A percentile compares a stretch with the other conserved stretches of the same genome.
Evolutionary conservation across 2,888 invertebrate species (phyloP).

Genomic region (Cheilosia impressa): DNA sequence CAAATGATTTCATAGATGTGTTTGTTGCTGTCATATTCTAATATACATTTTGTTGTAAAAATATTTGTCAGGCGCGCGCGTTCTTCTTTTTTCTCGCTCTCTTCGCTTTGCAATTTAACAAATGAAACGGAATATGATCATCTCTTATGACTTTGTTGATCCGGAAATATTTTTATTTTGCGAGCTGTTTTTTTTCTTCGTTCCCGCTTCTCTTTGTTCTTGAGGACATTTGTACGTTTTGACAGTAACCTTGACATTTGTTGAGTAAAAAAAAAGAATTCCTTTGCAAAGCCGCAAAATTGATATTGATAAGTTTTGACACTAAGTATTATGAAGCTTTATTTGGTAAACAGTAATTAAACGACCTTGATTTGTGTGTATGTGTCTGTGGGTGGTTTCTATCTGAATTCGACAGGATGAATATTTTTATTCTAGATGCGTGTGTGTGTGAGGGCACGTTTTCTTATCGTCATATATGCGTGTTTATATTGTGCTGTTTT

Average conservation of each 20-base stretch:
- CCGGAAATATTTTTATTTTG: slow-evolving; percentile 51
- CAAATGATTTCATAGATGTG: slow-evolving; percentile 40
- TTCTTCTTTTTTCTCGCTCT: too few relatives aligned
- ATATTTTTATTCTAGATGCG: slow-evolving; percentile 32
- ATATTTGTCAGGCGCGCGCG: background rate
- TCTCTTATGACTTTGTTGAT: slow-evolving; percentile 46
- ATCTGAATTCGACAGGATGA: slow-evolving; percentile 58
- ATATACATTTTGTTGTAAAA: slow-evolving; percentile 46
- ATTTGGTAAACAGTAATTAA: slow-evolving; percentile 35
- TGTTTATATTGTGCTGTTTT: slow-evolving; percentile 31
- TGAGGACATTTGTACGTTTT: slow-evolving; percentile 23
- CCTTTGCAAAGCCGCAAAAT: background rate
- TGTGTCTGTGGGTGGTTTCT: slow-evolving; percentile 29
- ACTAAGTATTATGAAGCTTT: slow-evolving; percentile 38
- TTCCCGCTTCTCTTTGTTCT: background rate
- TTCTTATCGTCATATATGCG: slow-evolving; percentile 63
- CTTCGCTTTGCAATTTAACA: slow-evolving; percentile 6
- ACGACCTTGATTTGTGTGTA: slow-evolving; percentile 52
- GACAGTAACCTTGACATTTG: slow-evolving; percentile 64
- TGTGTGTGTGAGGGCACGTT: slow-evolving; percentile 61
- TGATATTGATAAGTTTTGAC: slow-evolving; percentile 42
- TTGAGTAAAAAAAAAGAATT: slow-evolving; percentile 6
- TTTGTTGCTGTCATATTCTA: slow-evolving; percentile 52
- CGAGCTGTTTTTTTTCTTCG: background rate
- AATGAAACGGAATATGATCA: slow-evolving; percentile 39